These are phyloP conservation scores for Ochotona princeps DNA, from an alignment of 2,113 vertebrate genomes.

Conservation along the genomic window DNA sequence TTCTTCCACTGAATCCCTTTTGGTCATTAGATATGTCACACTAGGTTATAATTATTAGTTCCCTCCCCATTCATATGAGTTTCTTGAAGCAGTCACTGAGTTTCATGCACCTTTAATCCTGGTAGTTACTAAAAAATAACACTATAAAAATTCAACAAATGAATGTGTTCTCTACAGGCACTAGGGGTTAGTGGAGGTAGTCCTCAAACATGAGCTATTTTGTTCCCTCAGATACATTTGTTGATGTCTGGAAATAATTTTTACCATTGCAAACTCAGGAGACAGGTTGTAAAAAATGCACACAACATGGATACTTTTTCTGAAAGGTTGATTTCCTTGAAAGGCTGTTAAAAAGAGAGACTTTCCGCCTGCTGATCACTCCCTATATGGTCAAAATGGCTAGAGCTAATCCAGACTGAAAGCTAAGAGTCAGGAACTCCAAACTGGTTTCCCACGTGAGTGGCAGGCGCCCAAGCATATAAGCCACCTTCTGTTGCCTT, in stretches of 20 bases:
- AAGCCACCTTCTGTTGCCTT: too few relatives aligned
- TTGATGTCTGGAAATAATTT: conserved; percentile 16
- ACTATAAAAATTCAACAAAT: conserved; percentile 40
- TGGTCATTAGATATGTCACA: background rate
- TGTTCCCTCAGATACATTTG: background rate
- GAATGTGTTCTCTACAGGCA: background rate
- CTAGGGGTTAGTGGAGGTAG: background rate
- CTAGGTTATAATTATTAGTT: background rate
- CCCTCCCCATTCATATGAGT: background rate
- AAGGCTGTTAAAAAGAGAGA: too few relatives aligned
- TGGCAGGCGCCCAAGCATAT: too few relatives aligned
- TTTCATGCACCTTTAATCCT: conserved; percentile 11
- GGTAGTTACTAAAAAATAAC: conserved; percentile 7
- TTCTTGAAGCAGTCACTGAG: background rate
- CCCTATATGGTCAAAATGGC: too few relatives aligned
- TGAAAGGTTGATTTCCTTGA: too few relatives aligned
- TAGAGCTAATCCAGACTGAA: too few relatives aligned
- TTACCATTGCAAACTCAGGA: background rate
- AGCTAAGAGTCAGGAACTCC: too few relatives aligned
- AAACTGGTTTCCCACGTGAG: too few relatives aligned
- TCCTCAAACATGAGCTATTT: conserved; percentile 11
- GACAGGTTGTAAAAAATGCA: background rate
- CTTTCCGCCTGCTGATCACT: too few relatives aligned
- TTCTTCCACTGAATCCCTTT: conserved; percentile 12
- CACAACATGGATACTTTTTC: too few relatives aligned